Evolutionary conservation across 2,797 vertebrate genomes (phyloP).

Genomic region (Sparus aurata): DNA sequence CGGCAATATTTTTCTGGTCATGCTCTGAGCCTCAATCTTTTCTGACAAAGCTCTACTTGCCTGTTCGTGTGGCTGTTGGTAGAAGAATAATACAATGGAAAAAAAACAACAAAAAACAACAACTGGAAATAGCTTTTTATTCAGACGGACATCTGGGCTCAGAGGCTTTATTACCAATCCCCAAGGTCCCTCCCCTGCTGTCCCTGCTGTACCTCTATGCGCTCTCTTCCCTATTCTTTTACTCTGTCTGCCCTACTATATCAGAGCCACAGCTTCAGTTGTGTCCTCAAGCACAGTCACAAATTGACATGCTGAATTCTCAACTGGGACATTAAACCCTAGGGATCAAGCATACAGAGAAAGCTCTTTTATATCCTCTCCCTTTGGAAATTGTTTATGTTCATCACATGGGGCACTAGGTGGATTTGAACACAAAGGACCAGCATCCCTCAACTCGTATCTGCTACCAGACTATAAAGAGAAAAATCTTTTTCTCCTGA

Average conservation of each 20-base stretch:
- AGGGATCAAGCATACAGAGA: conserved; percentile 55
- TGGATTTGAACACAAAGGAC: conserved; percentile 54
- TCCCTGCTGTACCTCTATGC: conserved; percentile 37
- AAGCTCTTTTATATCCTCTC: conserved; percentile 54
- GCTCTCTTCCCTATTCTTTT: conserved; percentile 39
- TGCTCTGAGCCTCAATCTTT: background rate
- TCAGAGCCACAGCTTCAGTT: conserved; percentile 53
- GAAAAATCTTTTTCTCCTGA: background rate
- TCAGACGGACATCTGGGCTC: conserved; percentile 64
- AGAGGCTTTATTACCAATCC: conserved; percentile 69
- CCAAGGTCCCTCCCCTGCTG: conserved; percentile 48
- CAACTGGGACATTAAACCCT: conserved; percentile 64
- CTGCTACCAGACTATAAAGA: conserved; percentile 9
- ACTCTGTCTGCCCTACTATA: conserved; percentile 51
- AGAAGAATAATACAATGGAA: conserved; percentile 24
- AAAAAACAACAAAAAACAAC: conserved; percentile 9
- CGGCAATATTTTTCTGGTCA: background rate
- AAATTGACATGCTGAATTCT: conserved; percentile 72
- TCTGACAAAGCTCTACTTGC: conserved; percentile 37
- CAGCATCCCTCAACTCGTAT: conserved; percentile 20
- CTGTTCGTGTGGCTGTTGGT: conserved; percentile 34
- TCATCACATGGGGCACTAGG: conserved; percentile 52
- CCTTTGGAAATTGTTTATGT: conserved; percentile 61
- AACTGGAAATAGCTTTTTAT: conserved; percentile 66
- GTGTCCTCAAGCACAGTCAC: conserved; percentile 64